These are phyloP conservation scores for Hippocampus guttulatus DNA, from an alignment of 2,113 vertebrate species.

Conservation along the genomic window DNA sequence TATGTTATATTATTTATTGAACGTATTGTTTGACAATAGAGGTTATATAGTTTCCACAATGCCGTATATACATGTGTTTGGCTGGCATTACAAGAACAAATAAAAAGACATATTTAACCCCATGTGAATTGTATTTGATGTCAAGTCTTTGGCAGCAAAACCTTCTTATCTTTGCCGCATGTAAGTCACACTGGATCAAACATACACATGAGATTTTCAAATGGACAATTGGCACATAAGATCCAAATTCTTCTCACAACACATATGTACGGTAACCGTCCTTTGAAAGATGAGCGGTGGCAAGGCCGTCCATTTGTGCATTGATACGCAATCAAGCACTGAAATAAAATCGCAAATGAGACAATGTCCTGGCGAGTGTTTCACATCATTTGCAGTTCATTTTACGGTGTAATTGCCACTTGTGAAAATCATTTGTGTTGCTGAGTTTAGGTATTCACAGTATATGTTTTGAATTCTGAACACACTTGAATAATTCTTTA, in stretches of 20 bases:
- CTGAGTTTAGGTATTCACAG: not conserved
- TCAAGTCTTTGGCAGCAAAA: slow-evolving; percentile 56
- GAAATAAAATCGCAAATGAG: slow-evolving; percentile 2
- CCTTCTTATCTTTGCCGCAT: slow-evolving; percentile 21
- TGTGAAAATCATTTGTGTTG: slow-evolving; percentile 4
- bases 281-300: slow-evolving; percentile 9
- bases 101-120: slow-evolving; percentile 47
- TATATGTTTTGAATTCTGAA: slow-evolving; percentile 7
- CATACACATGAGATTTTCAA: slow-evolving; percentile 4
- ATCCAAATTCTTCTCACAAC: slow-evolving; percentile 38
- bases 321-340: not conserved
- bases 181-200: slow-evolving; percentile 40
- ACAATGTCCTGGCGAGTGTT: slow-evolving; percentile 8
- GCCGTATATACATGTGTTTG: slow-evolving; percentile 64
- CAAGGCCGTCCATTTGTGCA: not conserved
- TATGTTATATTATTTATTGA: slow-evolving; percentile 62
- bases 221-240: slow-evolving; percentile 50
- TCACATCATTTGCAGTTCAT: slow-evolving; percentile 8
- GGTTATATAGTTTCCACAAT: slow-evolving; percentile 67
- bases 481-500: slow-evolving; percentile 3
- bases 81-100: slow-evolving; percentile 54
- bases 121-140: slow-evolving; percentile 45
- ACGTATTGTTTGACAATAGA: slow-evolving; percentile 65
- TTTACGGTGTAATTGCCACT: slow-evolving; percentile 13
- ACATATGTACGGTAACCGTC: slow-evolving; percentile 11